Percentiles rank a stretch among this genome's conserved stretches.
phyloP scores from a whole-genome alignment of 2,888 invertebrate species.

The Lacanobia oleracea region DNA sequence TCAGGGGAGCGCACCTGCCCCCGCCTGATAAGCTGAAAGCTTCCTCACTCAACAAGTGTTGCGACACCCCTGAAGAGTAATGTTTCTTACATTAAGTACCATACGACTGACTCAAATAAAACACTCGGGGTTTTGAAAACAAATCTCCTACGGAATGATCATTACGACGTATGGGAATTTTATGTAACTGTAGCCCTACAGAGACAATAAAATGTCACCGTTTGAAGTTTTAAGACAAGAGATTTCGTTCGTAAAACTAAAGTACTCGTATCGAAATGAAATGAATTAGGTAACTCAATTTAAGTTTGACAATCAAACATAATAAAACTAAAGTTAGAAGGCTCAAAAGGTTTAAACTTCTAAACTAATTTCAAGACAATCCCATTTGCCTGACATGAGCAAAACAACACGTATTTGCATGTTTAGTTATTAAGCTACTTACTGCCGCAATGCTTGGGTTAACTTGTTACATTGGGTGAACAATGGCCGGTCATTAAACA shows the following conservation, averaged over 20 bases:
- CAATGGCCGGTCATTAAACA: constrained; percentile 33
- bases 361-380: constrained; percentile 40
- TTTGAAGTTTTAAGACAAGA: background rate
- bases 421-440: constrained; percentile 43
- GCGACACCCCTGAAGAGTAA: constrained; percentile 61
- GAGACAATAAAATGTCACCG: background rate
- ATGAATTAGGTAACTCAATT: too few species aligned
- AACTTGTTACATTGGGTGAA: constrained; percentile 6
- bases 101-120: constrained; percentile 10
- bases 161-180: background rate
- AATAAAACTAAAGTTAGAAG: constrained; percentile 8
- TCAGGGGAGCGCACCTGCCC: constrained; percentile 66
- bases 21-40: constrained; percentile 70
- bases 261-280: background rate
- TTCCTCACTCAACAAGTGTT: constrained; percentile 74
- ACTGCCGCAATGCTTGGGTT: constrained; percentile 13
- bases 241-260: background rate
- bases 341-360: constrained; percentile 19
- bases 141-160: constrained; percentile 1
- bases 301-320: constrained; percentile 5
- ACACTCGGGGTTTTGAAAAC: constrained; percentile 13
- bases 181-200: background rate
- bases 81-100: constrained; percentile 37
- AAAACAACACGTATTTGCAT: constrained; percentile 34
- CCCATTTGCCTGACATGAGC: constrained; percentile 18